These are phyloP conservation scores for Oreochromis niloticus DNA, from an alignment of 2,113 vertebrate genomes.

Conservation along the genomic window DNA sequence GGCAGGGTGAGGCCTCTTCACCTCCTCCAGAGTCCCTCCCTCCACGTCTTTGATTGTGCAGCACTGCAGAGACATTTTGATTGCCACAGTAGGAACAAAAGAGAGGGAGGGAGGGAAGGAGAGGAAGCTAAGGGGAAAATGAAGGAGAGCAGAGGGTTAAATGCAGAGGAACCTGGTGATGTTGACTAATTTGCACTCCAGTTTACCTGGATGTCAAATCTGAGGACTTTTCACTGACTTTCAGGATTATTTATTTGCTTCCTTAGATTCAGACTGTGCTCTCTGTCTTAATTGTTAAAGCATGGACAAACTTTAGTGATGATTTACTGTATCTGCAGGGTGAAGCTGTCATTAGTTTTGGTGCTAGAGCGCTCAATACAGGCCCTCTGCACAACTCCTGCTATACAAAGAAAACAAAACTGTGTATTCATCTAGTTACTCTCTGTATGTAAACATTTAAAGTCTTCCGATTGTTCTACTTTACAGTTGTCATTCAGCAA, in stretches of 20 bases:
- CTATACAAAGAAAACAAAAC: background rate
- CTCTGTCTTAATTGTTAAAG: background rate
- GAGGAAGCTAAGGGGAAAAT: background rate
- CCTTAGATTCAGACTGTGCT: background rate
- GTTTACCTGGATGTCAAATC: background rate
- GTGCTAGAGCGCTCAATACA: background rate
- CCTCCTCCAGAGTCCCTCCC: background rate
- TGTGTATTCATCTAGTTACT: background rate
- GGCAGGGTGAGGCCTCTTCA: conserved; percentile 6
- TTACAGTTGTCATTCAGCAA: background rate
- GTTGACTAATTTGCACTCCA: background rate
- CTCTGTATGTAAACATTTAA: background rate
- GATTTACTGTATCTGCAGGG: background rate
- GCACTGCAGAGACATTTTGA: conserved; percentile 56
- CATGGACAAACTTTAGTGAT: background rate
- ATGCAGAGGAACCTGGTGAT: background rate
- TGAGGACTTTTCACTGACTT: background rate
- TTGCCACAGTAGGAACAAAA: conserved; percentile 18
- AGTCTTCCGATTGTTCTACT: background rate
- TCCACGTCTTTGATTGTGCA: conserved; percentile 23
- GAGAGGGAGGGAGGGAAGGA: background rate
- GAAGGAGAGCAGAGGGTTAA: background rate
- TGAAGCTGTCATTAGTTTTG: background rate
- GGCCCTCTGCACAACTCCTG: background rate
- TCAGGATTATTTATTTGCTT: background rate